Conservation (phyloP, 2,113 vertebrate genomes). For the Ifrita kowaldi region DNA sequence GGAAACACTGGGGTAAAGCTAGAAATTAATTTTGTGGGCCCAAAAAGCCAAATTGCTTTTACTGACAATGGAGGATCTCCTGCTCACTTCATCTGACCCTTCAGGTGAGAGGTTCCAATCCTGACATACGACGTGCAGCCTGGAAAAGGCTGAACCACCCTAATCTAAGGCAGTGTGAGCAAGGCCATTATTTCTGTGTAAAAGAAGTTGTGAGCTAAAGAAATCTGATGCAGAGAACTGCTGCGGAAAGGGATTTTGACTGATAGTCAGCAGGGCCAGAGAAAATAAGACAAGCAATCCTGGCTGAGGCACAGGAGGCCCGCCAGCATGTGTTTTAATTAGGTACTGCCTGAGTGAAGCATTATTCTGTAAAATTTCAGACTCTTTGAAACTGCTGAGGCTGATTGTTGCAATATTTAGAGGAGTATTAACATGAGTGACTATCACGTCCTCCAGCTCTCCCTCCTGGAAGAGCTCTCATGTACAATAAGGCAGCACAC, state of each 20-base stretch:
- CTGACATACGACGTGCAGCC: background rate
- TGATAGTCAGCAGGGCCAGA: background rate
- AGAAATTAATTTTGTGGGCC: background rate
- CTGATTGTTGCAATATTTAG: slow-evolving; percentile 3
- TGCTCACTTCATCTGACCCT: background rate
- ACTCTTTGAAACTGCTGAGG: background rate
- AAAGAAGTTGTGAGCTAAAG: background rate
- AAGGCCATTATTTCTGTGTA: background rate
- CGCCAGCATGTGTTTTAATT: background rate
- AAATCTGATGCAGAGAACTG: background rate
- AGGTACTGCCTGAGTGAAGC: background rate
- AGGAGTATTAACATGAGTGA: background rate
- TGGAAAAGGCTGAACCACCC: background rate
- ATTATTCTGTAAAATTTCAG: background rate
- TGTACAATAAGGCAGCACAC: background rate
- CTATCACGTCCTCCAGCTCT: background rate
- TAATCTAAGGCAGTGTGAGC: background rate
- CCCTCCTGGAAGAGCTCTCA: background rate
- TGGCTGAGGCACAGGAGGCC: background rate
- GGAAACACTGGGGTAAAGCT: background rate
- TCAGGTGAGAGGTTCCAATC: background rate
- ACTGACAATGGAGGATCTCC: background rate
- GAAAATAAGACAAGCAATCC: background rate
- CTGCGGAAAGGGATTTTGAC: background rate
- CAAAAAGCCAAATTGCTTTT: background rate